Percentiles rank a stretch among this genome's conserved stretches.
Evolutionary conservation across 2,797 vertebrate genomes (phyloP).

Genomic region (Acestrorhynchus altus): DNA sequence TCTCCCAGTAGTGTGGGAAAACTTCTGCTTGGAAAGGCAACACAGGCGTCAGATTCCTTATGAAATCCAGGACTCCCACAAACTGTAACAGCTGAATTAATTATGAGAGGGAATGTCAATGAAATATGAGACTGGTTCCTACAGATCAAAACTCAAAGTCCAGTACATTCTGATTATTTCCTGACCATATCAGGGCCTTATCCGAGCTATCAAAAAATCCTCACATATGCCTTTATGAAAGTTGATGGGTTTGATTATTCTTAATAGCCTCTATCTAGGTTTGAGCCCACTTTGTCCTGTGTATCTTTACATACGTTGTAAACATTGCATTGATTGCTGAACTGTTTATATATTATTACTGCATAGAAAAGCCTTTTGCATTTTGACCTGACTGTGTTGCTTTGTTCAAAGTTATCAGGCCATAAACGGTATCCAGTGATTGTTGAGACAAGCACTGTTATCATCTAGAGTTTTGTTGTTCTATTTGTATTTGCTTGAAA

Average conservation of each 20-base stretch:
- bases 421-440: too few relatives aligned
- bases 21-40: not conserved
- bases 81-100: not conserved
- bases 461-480: too few relatives aligned
- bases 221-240: not conserved
- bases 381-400: too few relatives aligned
- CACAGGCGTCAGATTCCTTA: not conserved
- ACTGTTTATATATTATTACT: too few relatives aligned
- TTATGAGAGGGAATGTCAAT: conserved; percentile 21
- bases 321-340: too few relatives aligned
- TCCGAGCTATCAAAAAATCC: not conserved
- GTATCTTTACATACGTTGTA: not conserved
- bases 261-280: not conserved
- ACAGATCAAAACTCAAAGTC: conserved; percentile 7
- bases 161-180: not conserved
- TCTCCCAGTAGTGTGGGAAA: not conserved
- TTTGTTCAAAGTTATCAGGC: too few relatives aligned
- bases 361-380: too few relatives aligned
- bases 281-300: not conserved
- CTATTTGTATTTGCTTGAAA: too few relatives aligned
- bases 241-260: not conserved
- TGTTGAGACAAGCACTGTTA: too few relatives aligned
- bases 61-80: not conserved
- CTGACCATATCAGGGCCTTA: not conserved
- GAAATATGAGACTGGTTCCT: conserved; percentile 30